phyloP scores from a whole-genome alignment of 2,888 invertebrate genomes.

The Pharmacophagus antenor region DNA sequence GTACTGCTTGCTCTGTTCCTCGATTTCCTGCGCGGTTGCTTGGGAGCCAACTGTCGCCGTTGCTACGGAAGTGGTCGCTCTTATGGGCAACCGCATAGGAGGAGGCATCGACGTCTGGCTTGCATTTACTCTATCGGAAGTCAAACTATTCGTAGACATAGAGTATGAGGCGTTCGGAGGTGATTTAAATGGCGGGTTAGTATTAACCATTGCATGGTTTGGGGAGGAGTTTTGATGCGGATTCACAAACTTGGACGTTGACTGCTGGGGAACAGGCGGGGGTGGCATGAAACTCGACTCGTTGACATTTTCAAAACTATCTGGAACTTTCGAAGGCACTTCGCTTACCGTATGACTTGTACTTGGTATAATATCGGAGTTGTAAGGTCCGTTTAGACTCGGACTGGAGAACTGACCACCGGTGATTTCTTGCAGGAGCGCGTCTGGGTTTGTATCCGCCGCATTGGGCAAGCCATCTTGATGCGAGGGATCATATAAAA shows the following conservation, averaged over 20 bases:
- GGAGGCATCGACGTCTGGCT: slow-evolving; percentile 59
- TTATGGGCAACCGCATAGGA: slow-evolving; percentile 57
- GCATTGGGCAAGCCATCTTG: slow-evolving; percentile 36
- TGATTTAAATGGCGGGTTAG: slow-evolving; percentile 47
- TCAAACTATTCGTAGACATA: slow-evolving; percentile 35
- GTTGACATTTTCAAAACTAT: slow-evolving; percentile 36
- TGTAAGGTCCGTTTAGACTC: slow-evolving; percentile 49
- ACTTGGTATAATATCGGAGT: slow-evolving; percentile 39
- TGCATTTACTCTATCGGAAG: slow-evolving; percentile 28
- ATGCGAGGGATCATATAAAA: slow-evolving; percentile 46
- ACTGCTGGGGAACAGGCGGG: slow-evolving; percentile 53
- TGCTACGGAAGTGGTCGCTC: slow-evolving; percentile 55
- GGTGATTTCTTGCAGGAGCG: slow-evolving; percentile 54
- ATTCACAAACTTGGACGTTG: slow-evolving; percentile 44
- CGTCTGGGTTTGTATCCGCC: slow-evolving; percentile 44
- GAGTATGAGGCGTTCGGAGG: slow-evolving; percentile 45
- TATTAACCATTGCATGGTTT: slow-evolving; percentile 38
- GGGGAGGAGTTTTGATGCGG: slow-evolving; percentile 37
- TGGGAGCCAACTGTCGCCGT: slow-evolving; percentile 73
- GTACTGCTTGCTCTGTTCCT: slow-evolving; percentile 87
- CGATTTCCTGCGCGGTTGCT: slow-evolving; percentile 79
- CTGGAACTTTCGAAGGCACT: slow-evolving; percentile 46
- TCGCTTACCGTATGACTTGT: slow-evolving; percentile 41
- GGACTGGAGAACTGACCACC: slow-evolving; percentile 46
- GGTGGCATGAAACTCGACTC: slow-evolving; percentile 66